Evolutionary conservation across 2,888 invertebrate species (phyloP).

Genomic region (Drosophila falleni): DNA sequence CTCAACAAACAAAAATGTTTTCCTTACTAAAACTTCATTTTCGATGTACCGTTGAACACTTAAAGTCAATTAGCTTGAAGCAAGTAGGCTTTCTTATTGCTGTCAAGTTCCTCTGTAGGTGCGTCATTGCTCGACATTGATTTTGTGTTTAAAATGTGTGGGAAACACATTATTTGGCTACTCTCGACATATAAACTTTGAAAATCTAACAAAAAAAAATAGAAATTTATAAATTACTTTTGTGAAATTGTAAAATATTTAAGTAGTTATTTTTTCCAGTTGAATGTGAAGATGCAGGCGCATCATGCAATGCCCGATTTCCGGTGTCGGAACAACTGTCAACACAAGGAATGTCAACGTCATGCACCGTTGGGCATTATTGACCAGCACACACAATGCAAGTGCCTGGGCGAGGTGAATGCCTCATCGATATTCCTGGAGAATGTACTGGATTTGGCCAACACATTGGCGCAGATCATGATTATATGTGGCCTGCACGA

Average conservation of each 20-base stretch:
- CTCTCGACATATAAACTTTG: conserved; percentile 32
- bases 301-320: conserved; percentile 81
- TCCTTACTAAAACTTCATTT: no score
- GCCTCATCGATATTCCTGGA: conserved; percentile 83
- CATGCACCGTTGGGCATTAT: conserved; percentile 79
- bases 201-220: conserved; percentile 23
- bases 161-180: conserved; percentile 42
- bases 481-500: conserved; percentile 84
- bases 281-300: conserved; percentile 66
- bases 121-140: not conserved
- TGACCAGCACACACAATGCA: conserved; percentile 74
- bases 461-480: conserved; percentile 82
- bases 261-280: not conserved
- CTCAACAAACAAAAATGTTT: no score
- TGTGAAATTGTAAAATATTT: not conserved
- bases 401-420: conserved; percentile 75
- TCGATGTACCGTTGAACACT: no score
- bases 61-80: not conserved
- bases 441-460: conserved; percentile 81
- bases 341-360: conserved; percentile 81
- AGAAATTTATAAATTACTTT: conserved; percentile 14
- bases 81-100: not conserved
- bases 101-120: no score
- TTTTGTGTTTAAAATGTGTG: conserved; percentile 6
- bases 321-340: conserved; percentile 78